Percentiles rank a stretch among this genome's conserved stretches.
These are phyloP conservation scores for Isurus oxyrinchus DNA, from an alignment of 2,113 vertebrate species.

Conservation along the genomic window DNA sequence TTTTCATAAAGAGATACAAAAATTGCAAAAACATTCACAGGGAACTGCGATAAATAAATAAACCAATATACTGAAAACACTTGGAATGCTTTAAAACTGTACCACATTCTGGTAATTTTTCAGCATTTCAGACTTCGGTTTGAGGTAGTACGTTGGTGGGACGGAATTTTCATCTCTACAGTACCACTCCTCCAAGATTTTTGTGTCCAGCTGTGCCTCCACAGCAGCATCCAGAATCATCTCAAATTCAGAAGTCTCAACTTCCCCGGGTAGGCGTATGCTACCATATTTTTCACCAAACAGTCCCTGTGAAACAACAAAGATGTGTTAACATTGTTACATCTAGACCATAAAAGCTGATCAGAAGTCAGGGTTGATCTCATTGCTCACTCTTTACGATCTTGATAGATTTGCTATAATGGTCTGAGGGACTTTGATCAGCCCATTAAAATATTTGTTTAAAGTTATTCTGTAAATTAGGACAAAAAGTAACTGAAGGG, in stretches of 20 bases:
- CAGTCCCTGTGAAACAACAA: conserved; percentile 70
- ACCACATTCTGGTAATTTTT: conserved; percentile 80
- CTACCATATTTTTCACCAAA: conserved; percentile 95
- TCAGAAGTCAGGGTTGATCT: background rate
- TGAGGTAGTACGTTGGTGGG: conserved; percentile 96
- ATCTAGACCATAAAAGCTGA: background rate
- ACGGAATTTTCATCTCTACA: conserved; percentile 95
- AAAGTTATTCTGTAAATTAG: background rate
- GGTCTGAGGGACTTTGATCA: background rate
- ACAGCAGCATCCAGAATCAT: conserved; percentile 93
- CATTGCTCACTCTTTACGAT: background rate
- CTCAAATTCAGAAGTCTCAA: conserved; percentile 93
- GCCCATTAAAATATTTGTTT: background rate
- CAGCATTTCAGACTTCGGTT: conserved; percentile 81
- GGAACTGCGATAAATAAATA: background rate
- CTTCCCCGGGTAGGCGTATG: conserved; percentile 89
- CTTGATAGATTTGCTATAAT: background rate
- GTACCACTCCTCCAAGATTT: conserved; percentile 93
- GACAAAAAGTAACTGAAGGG: background rate
- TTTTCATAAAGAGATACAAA: background rate
- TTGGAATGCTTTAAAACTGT: conserved; percentile 42
- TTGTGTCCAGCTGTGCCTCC: conserved; percentile 86
- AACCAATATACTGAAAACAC: background rate
- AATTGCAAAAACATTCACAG: background rate
- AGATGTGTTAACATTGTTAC: background rate